Evolutionary conservation across 1,140 invertebrate genomes (phyloP), one percentile per base, ranked within the genome.

Genomic region (Leptinotarsa defecta): DNA sequence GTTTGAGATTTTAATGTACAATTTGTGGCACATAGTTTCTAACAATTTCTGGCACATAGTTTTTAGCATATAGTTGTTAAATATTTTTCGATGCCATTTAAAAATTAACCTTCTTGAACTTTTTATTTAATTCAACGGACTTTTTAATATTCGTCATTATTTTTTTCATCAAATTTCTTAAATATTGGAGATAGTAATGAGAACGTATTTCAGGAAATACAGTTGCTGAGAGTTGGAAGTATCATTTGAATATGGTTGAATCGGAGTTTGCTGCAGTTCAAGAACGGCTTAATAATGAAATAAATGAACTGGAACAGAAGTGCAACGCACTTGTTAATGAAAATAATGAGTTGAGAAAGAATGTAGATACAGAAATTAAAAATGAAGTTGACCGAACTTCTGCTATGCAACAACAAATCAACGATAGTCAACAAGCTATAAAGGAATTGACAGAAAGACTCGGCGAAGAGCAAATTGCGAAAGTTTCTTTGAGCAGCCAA

Each of bases 141-240:
- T 68, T 24, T 22, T 27, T 8, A 68, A 68, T 68, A 68, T 20
- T 68, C n/a, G 17, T 3, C 34, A 43, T 11, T 43, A 43, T 43
- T 43, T 43, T 8, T 43, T 43, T 43, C 34, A 43, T 43, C 34
- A 43, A 43, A 43, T 43, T 43, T 3, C 34, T 11, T 2, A 8
- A 11, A 43, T 43, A 11, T 43, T 43, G 34, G 8, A 43, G 34
- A 11, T 3, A 43, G 34, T 43, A 43, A 43, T 43, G 34, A 8
- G 11, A 43, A 43, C 8, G 8, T 11, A 43, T 57, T 57, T 24
- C 27, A 74, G 90, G 90, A 68, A 86, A 86, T 82, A 89, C 91
- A 86, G 88, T 91, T 73, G 90, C 90, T 20, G 89, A 89, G 83
- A 87, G 89, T 77, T 92, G 90, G 90, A 91, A 91, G 83, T 86